Evolutionary conservation across 2,113 vertebrate species (phyloP), one percentile per base, ranked within the genome.

Genomic region (human): DNA sequence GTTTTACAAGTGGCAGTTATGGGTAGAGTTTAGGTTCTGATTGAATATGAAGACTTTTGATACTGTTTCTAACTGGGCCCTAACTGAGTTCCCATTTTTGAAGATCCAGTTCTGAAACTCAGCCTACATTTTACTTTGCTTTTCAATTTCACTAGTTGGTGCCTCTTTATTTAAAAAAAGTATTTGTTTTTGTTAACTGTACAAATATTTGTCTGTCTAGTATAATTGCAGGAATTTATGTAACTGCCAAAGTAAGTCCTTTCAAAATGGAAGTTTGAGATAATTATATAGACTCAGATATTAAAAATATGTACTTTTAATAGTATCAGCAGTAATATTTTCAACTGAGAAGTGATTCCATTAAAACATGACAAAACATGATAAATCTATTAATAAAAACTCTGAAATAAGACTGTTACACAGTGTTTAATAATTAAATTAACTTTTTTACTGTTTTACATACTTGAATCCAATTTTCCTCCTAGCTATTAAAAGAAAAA

Each of bases 261-360:
- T 13, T 86, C 61, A 96, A 90, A 79, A 89, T 45, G 89, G 22
- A 93, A 73, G 25, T 96, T 84, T 92, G 59, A 97, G 50, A 91
- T 72, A 97, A 91, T 85, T 91, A 92, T 83, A 35, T n/a, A 85
- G 82, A 50, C 3, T 55, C 20, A 88, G 17, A 32, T 43, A 38
- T 30, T 93, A 89, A 93, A 79, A 94, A 50, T 87, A 91, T 38
- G 14, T 66, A 61, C 43, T 87, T 82, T 96, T 59, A 68, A 48
- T 88, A 96, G 35, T 6, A 85, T 72, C 40, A 76, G 50, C 57
- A 75, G 64, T 68, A 93, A 93, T 48, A 81, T 79, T 91, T 96
- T 89, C 35, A 87, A 38, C 35, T 86, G 30, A 95, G 50, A 85
- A 11, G 12, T 55, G n/a, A 83, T 83, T 83, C 3, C 8, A 38